Conservation (phyloP, 2,113 vertebrate genomes). For the Emydocephalus ijimae region DNA sequence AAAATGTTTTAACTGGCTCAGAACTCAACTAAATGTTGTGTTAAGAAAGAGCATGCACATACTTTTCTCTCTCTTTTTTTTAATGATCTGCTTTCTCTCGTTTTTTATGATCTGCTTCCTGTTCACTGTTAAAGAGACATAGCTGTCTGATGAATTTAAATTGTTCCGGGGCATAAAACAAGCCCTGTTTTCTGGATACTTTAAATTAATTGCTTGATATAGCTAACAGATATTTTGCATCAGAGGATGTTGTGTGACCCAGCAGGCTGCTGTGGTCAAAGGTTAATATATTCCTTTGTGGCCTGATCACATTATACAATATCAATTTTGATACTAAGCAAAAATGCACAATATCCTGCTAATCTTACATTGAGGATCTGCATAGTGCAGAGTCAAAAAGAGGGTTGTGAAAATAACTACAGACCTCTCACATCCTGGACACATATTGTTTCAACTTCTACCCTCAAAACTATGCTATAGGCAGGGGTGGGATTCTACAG, state of each 20-base stretch:
- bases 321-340: background rate
- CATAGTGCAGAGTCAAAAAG: too few relatives aligned
- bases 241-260: background rate
- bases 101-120: background rate
- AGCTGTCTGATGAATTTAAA: background rate
- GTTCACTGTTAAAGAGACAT: background rate
- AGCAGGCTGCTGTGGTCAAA: background rate
- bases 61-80: background rate
- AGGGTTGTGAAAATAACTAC: too few relatives aligned
- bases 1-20: background rate
- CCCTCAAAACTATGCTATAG: too few relatives aligned
- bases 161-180: background rate
- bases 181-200: background rate
- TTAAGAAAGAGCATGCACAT: background rate
- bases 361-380: background rate
- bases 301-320: background rate
- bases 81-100: background rate
- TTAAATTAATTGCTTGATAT: background rate
- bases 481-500: too few relatives aligned
- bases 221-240: background rate
- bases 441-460: too few relatives aligned
- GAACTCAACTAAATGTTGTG: background rate
- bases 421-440: too few relatives aligned
- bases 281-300: background rate
- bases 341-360: background rate